These are phyloP conservation scores for Deroplatys truncata DNA, from an alignment of 2,888 invertebrate genomes.

Conservation along the genomic window DNA sequence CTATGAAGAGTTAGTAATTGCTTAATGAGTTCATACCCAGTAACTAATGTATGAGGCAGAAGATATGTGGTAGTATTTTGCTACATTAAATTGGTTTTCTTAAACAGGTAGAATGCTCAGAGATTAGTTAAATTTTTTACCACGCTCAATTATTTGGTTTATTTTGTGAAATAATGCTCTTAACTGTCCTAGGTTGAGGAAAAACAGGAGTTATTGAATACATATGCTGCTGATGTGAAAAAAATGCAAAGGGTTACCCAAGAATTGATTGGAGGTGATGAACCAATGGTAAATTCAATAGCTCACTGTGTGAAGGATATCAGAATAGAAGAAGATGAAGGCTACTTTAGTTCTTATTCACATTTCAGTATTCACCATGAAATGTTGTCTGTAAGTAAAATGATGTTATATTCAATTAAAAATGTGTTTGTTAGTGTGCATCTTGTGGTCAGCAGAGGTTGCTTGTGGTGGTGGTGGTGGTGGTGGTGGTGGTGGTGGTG, in stretches of 20 bases:
- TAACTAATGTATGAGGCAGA: too few relatives aligned
- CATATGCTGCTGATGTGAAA: slow-evolving; percentile 51
- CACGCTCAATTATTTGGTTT: too few relatives aligned
- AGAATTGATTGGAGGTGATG: slow-evolving; percentile 50
- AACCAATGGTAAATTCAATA: slow-evolving; percentile 38
- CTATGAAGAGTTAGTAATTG: too few relatives aligned
- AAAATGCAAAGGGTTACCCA: slow-evolving; percentile 59
- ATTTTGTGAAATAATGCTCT: too few relatives aligned
- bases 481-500: too few relatives aligned
- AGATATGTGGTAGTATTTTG: too few relatives aligned
- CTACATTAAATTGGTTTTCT: too few relatives aligned
- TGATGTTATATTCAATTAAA: neutral
- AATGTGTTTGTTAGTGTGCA: neutral
- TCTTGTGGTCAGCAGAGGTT: too few relatives aligned
- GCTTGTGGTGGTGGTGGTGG: too few relatives aligned
- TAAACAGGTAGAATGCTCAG: too few relatives aligned
- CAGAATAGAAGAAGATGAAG: slow-evolving; percentile 60
- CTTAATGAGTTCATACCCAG: too few relatives aligned
- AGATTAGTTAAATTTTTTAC: too few relatives aligned
- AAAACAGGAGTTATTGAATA: slow-evolving; percentile 51
- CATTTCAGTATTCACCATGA: slow-evolving; percentile 72
- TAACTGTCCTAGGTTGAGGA: slow-evolving; percentile 18
- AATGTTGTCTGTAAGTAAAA: slow-evolving; percentile 71
- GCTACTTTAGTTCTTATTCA: slow-evolving; percentile 50
- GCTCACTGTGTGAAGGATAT: slow-evolving; percentile 46